These are phyloP conservation scores for Parthenolecanium corni DNA, from an alignment of 2,888 invertebrate genomes.

Conservation along the genomic window DNA sequence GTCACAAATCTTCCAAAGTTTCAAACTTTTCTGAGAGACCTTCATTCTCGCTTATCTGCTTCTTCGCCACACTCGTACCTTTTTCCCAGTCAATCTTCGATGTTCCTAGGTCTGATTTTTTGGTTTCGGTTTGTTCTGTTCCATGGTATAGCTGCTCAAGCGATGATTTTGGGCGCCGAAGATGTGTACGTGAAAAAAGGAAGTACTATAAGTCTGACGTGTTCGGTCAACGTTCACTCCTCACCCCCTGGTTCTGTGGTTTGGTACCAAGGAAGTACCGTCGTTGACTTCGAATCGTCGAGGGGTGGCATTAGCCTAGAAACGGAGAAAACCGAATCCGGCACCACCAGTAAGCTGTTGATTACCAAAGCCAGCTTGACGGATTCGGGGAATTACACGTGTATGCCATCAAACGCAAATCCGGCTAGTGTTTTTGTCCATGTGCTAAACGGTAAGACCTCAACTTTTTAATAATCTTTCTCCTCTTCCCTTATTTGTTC, in stretches of 20 bases:
- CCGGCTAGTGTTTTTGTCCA: constrained; percentile 42
- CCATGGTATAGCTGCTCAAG: constrained; percentile 63
- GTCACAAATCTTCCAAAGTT: too few relatives aligned
- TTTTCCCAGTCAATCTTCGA: too few relatives aligned
- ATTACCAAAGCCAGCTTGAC: constrained; percentile 72
- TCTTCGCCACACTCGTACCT: too few relatives aligned
- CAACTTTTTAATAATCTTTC: too few relatives aligned
- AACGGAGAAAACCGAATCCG: constrained; percentile 69
- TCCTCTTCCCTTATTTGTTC: too few relatives aligned
- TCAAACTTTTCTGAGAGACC: too few relatives aligned
- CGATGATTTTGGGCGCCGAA: constrained; percentile 70
- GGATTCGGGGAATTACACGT: constrained; percentile 83
- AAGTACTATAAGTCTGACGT: constrained; percentile 78
- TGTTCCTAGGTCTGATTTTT: too few relatives aligned
- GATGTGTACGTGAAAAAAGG: constrained; percentile 83
- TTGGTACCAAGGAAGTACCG: constrained; percentile 72
- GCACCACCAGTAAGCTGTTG: constrained; percentile 68
- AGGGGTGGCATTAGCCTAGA: constrained; percentile 69
- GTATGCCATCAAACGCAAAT: constrained; percentile 65
- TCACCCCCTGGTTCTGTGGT: constrained; percentile 64
- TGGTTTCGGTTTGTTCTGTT: not conserved
- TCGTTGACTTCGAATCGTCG: constrained; percentile 70
- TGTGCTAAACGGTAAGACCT: constrained; percentile 41
- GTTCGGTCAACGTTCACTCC: constrained; percentile 77
- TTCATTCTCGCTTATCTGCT: too few relatives aligned